Evolutionary conservation across 2,888 invertebrate species (phyloP), one percentile per base, ranked within the genome.

Genomic region (Buathra laborator): DNA sequence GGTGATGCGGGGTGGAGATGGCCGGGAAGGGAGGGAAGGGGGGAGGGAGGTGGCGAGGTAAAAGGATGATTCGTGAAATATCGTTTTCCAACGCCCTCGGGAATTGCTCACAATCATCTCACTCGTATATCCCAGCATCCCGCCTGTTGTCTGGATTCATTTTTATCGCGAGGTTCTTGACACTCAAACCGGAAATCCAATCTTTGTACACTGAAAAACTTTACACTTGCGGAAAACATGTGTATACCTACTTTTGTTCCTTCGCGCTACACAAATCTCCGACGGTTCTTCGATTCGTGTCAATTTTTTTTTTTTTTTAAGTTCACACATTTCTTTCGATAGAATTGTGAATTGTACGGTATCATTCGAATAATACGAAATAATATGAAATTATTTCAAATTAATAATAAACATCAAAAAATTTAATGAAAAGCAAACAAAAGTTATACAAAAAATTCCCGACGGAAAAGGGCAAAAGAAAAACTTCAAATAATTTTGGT

Each of bases 51-150:
- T 7, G 7, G 37, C 1, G 74, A n/a, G 53, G 51, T 44, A 66
- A 66, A 71, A 53, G 70, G 46, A 71, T 82, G 77, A 82, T 82
- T 71, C 71, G 82, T 82, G n/a, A 71, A 77, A 82, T 82, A 82
- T 77, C 66, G 46, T 75, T 66, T 71, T 37, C 16, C 44, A 66
- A 71, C 62, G 71, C 62, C 66, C 71, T 67, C 46, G 79, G 71
- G 62, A 79, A 12, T 43, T 19, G 37, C 24, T 37, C 66, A 76
- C 76, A 76, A 76, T 76, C 66, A 76, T 76, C 51, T 19, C 43
- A 14, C 59, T 12, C 51, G 32, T 66, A 51, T 16, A 48, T 56
- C 64, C 37, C 51, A 19, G 24, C 66, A 14, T 75, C 7, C 53
- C 59, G 56, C 53, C 19, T 37, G 66, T 76, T 76, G 76, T 76